Conservation (phyloP, 1,140 invertebrate genomes). For the Trichomalopsis sarcophagae region DNA sequence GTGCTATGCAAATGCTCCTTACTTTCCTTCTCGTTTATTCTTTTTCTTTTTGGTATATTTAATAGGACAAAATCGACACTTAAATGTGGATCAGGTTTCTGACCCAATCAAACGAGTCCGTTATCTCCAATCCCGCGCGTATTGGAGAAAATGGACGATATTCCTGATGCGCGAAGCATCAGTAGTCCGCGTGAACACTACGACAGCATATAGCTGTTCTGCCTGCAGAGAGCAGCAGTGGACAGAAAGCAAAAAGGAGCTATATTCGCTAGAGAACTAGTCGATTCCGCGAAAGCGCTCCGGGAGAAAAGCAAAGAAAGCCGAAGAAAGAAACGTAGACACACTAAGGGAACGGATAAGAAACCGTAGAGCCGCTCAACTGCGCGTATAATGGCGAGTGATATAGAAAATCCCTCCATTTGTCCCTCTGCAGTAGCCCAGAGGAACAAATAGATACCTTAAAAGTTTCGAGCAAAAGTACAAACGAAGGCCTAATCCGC, state of each 20-base stretch:
- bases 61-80: too few relatives aligned
- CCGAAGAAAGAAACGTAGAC: neutral
- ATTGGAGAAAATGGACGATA: too few relatives aligned
- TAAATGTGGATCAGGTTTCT: too few relatives aligned
- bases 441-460: neutral
- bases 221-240: neutral
- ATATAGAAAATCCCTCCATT: neutral
- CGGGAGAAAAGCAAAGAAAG: conserved; percentile 6
- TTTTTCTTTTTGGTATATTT: neutral
- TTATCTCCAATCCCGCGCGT: too few relatives aligned
- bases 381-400: too few relatives aligned
- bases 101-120: too few relatives aligned
- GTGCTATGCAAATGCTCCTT: neutral
- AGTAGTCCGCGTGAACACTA: too few relatives aligned
- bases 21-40: neutral
- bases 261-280: conserved; percentile 26
- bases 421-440: too few relatives aligned
- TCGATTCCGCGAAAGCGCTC: conserved; percentile 14
- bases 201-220: conserved; percentile 29
- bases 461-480: too few relatives aligned
- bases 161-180: too few relatives aligned
- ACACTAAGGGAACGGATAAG: neutral
- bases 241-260: conserved; percentile 26
- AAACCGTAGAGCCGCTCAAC: neutral
- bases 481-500: neutral